Conservation (phyloP, 2,888 invertebrate species). For the Craniophora ligustri region DNA sequence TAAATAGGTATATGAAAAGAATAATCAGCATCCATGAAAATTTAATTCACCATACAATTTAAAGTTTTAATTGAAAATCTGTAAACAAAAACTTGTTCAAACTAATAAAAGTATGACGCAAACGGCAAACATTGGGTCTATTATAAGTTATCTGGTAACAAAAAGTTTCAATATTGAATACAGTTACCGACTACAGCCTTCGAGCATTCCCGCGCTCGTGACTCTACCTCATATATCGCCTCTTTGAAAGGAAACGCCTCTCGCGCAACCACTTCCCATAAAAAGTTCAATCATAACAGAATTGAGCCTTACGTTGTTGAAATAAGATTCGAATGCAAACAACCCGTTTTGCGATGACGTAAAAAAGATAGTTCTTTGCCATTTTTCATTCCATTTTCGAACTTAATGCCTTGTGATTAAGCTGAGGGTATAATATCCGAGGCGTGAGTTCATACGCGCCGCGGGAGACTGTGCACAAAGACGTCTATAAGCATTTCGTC, state of each 20-base stretch:
- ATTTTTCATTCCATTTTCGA: constrained; percentile 52
- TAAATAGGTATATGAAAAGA: neutral
- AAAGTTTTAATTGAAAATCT: constrained; percentile 41
- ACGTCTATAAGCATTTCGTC: constrained; percentile 76
- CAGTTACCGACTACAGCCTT: constrained; percentile 60
- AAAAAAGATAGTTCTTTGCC: constrained; percentile 60
- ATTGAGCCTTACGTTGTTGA: constrained; percentile 44
- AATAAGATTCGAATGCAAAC: constrained; percentile 42
- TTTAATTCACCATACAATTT: constrained; percentile 34
- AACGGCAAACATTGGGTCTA: constrained; percentile 51
- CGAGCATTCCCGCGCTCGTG: constrained; percentile 68
- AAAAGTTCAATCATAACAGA: constrained; percentile 41
- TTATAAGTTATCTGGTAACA: constrained; percentile 57
- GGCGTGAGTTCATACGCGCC: constrained; percentile 58
- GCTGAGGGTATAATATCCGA: constrained; percentile 51
- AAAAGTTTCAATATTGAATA: constrained; percentile 59
- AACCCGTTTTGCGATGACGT: constrained; percentile 50
- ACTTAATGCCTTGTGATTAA: constrained; percentile 56
- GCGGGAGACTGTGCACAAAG: constrained; percentile 76
- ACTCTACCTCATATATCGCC: constrained; percentile 68
- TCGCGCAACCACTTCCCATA: constrained; percentile 70
- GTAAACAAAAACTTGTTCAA: constrained; percentile 45
- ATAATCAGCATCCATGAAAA: constrained; percentile 12
- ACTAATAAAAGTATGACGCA: constrained; percentile 51
- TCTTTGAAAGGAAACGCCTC: constrained; percentile 79